Conservation (phyloP, 2,888 invertebrate genomes). For the Orchesellides sinensis region DNA sequence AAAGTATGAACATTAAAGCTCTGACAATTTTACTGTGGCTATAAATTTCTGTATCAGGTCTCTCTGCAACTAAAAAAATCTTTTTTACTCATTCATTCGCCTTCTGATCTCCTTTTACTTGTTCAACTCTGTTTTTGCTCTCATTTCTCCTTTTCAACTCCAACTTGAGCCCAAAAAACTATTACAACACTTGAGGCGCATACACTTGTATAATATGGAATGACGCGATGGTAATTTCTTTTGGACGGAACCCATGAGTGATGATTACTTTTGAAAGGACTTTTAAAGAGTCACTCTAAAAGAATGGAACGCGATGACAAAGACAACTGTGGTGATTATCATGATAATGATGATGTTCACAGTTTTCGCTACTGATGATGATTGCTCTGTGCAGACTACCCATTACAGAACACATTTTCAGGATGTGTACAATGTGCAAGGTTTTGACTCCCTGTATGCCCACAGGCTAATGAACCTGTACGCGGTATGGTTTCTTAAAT, state of each 20-base stretch:
- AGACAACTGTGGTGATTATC: conserved; percentile 66
- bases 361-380: conserved; percentile 25
- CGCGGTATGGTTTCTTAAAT: no score
- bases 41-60: neutral
- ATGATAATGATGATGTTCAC: conserved; percentile 64
- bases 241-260: conserved; percentile 64
- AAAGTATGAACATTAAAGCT: neutral
- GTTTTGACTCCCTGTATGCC: no score
- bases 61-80: conserved; percentile 26
- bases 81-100: conserved; percentile 29
- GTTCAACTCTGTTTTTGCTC: conserved; percentile 39
- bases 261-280: conserved; percentile 67
- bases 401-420: no score
- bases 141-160: conserved; percentile 50
- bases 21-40: neutral
- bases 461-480: neutral
- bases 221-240: conserved; percentile 58
- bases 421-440: no score
- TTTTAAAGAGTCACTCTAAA: conserved; percentile 64
- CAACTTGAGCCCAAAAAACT: conserved; percentile 15
- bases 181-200: no score
- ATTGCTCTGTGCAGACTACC: no score
- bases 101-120: conserved; percentile 43
- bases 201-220: conserved; percentile 34
- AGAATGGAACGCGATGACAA: conserved; percentile 61